These are phyloP conservation scores for Acrocephalus arundinaceus DNA, from an alignment of 2,113 vertebrate species.

Conservation along the genomic window DNA sequence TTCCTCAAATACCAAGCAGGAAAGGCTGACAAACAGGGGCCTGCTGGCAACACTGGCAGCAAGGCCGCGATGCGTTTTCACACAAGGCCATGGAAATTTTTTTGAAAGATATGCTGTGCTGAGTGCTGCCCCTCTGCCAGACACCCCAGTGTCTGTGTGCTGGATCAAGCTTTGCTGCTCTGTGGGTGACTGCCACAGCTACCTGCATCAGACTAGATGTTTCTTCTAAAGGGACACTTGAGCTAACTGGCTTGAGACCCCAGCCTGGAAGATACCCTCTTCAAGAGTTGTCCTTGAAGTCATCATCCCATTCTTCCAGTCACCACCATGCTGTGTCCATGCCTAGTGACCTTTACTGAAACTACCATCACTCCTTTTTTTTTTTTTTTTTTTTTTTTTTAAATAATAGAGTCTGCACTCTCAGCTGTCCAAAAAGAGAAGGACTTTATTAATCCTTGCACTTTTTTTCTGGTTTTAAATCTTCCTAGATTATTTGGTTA, in stretches of 20 bases:
- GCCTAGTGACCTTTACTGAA: background rate
- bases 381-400: background rate
- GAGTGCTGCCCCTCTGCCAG: background rate
- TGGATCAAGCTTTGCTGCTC: background rate
- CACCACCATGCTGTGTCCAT: background rate
- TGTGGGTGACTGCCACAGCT: background rate
- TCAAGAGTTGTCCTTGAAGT: background rate
- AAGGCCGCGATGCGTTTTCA: fast-evolving
- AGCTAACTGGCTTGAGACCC: background rate
- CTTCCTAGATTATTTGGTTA: background rate
- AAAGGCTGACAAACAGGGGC: background rate
- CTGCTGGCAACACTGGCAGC: background rate
- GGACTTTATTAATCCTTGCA: background rate
- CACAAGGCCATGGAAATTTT: background rate
- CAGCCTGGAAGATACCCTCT: background rate
- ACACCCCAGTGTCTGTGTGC: background rate
- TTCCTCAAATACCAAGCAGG: background rate
- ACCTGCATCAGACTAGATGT: background rate
- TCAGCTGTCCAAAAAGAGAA: background rate
- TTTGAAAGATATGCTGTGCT: background rate
- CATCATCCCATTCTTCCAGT: background rate
- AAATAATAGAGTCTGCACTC: background rate
- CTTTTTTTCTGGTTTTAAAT: background rate
- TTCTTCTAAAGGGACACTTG: background rate
- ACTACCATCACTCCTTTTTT: background rate